Base-by-base conservation (phyloP, 2,888 invertebrate species). In the Aricia artaxerxes region DNA sequence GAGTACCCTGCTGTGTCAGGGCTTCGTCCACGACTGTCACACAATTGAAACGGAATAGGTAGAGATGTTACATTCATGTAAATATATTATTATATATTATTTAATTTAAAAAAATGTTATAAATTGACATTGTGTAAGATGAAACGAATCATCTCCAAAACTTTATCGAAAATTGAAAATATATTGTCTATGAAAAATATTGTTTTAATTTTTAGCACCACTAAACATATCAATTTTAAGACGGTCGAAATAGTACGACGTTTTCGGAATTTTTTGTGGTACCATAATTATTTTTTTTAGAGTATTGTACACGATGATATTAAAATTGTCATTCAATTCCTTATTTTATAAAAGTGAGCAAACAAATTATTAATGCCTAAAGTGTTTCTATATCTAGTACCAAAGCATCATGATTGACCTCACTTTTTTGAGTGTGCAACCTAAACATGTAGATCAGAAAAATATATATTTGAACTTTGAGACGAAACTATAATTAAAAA, bases 181-280 rank as follows among this genome's bases (percentile, higher is more conserved):
- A 91, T 89, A 92, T 91, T 91, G 87, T 91, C 90, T 92, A 92
- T 90, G 88, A 91, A 92, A 92, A 91, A 93, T 93, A 92, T 90
- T 88, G 85, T 80, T 88, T 83, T 86, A 82, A 88, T 88, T 89
- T 87, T 90, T 92, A 93, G 93, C 93, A 94, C 94, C 94, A 89
- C 92, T 91, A 91, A 84, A 85, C 87, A 89, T 75, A 24, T 75
- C 73, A 44, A 6, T 75, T 53, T 75, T 49, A 13, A 44, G 53
- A 57, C 57, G 57, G 16, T 76, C 35, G 24, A 57, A 49, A 76
- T 53, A 13, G 5, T 87, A 85, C 78, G 80, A 81, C 44, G 72
- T 73, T 24, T 57, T 64, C 57, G 60, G 44, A 49, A 73, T 61
- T 35, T 80, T 60, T 53, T 53, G 73, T 75, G 49, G 76, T 77